These are phyloP conservation scores for Matsumurasca onukii DNA, from an alignment of 1,140 invertebrate genomes.

Conservation along the genomic window DNA sequence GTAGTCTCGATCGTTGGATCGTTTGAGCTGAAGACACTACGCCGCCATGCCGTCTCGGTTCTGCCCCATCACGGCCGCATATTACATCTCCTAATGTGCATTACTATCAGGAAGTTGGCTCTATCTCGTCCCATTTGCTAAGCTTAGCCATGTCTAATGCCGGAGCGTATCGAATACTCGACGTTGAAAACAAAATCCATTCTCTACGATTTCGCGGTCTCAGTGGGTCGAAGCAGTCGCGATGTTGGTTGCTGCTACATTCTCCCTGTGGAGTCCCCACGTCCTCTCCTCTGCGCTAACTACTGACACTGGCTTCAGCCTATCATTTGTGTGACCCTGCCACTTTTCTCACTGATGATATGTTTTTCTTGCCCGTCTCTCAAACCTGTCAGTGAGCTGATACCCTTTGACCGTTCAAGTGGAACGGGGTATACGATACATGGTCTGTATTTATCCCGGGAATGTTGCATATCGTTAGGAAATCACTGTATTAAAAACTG, in stretches of 20 bases:
- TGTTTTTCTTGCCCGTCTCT: no score
- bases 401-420: no score
- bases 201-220: slow-evolving; percentile 15
- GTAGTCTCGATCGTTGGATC: no score
- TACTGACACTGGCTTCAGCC: no score
- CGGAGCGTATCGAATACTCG: not conserved
- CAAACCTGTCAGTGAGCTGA: no score
- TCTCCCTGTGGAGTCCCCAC: not conserved
- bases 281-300: not conserved
- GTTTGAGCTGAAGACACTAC: no score
- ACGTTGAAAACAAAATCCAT: slow-evolving; percentile 8
- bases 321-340: no score
- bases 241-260: not conserved
- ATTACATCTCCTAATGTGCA: slow-evolving; percentile 10
- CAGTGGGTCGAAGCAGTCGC: slow-evolving; percentile 9
- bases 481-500: no score
- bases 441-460: no score
- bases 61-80: not conserved
- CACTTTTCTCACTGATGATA: no score
- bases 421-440: no score
- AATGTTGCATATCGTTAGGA: no score
- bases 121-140: slow-evolving; percentile 1
- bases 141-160: not conserved
- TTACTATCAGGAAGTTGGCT: slow-evolving; percentile 16
- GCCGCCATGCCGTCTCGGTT: not conserved